Conservation (phyloP, 2,113 vertebrate genomes). For the Bambusicola thoracicus region DNA sequence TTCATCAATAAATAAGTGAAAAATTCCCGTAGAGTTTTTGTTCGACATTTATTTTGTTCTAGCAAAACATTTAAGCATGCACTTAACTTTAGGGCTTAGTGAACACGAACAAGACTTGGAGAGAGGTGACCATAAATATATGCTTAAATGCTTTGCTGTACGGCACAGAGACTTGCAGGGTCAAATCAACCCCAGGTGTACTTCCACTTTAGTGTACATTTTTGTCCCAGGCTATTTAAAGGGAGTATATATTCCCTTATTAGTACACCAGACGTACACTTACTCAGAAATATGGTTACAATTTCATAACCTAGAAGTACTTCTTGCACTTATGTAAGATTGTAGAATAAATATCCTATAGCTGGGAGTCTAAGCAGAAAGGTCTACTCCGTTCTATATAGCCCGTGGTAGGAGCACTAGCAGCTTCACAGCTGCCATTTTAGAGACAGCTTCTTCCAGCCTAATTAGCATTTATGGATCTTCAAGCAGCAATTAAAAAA, state of each 20-base stretch:
- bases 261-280: constrained; percentile 16
- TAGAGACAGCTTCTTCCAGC: constrained; percentile 55
- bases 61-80: not conserved
- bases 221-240: constrained; percentile 33
- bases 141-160: constrained; percentile 28
- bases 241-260: not conserved
- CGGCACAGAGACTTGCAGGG: not conserved
- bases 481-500: constrained; percentile 74
- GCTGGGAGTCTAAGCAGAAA: constrained; percentile 29
- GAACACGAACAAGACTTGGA: not conserved
- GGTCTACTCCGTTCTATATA: not conserved
- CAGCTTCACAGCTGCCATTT: constrained; percentile 59
- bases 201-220: constrained; percentile 6
- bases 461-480: constrained; percentile 75
- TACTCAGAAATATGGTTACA: constrained; percentile 25
- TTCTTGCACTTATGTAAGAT: constrained; percentile 27
- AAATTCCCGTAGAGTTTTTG: not conserved
- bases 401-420: not conserved
- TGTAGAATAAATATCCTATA: constrained; percentile 46
- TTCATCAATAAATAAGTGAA: not conserved
- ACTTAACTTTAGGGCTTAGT: not conserved
- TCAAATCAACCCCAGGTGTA: not conserved
- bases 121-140: constrained; percentile 2
- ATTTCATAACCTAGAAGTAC: constrained; percentile 53
- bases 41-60: not conserved